Percentiles rank a stretch among this genome's conserved stretches.
These are phyloP conservation scores for Andrena dorsata DNA, from an alignment of 2,888 invertebrate species.

Conservation along the genomic window DNA sequence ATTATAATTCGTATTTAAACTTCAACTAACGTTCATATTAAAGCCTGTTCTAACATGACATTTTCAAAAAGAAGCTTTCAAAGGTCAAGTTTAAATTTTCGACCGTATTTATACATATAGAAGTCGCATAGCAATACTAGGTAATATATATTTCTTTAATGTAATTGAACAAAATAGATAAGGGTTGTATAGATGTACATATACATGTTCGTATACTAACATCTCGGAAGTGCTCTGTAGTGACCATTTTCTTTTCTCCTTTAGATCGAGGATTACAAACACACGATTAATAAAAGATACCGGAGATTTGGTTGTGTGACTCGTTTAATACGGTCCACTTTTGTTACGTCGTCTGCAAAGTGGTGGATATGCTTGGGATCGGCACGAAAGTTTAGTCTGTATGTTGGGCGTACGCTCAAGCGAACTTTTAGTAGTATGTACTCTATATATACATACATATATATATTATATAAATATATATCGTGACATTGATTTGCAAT, in stretches of 20 bases:
- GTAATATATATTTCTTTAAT: conserved; percentile 55
- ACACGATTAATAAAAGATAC: conserved; percentile 10
- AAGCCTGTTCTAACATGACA: not conserved
- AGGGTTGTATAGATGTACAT: conserved; percentile 70
- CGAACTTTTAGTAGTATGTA: conserved; percentile 44
- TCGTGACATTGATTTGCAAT: conserved; percentile 55
- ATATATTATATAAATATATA: conserved; percentile 34
- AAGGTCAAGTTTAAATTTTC: conserved; percentile 19
- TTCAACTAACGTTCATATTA: conserved; percentile 32
- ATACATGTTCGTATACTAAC: conserved; percentile 43
- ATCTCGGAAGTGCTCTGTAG: conserved; percentile 49
- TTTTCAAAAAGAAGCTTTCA: conserved; percentile 1
- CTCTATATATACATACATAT: conserved; percentile 36
- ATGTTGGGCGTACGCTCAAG: conserved; percentile 48
- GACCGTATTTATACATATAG: conserved; percentile 41
- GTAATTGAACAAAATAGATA: conserved; percentile 55
- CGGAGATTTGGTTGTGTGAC: conserved; percentile 70
- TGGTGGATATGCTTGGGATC: conserved; percentile 39
- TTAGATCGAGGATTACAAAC: conserved; percentile 14
- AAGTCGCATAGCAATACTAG: conserved; percentile 55
- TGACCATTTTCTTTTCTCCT: conserved; percentile 21
- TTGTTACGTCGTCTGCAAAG: conserved; percentile 44
- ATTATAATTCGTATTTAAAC: conserved; percentile 66
- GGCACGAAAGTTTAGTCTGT: conserved; percentile 48
- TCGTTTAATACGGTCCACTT: conserved; percentile 47